phyloP scores from a whole-genome alignment of 2,797 vertebrate species.

The Simalia tracyae region DNA sequence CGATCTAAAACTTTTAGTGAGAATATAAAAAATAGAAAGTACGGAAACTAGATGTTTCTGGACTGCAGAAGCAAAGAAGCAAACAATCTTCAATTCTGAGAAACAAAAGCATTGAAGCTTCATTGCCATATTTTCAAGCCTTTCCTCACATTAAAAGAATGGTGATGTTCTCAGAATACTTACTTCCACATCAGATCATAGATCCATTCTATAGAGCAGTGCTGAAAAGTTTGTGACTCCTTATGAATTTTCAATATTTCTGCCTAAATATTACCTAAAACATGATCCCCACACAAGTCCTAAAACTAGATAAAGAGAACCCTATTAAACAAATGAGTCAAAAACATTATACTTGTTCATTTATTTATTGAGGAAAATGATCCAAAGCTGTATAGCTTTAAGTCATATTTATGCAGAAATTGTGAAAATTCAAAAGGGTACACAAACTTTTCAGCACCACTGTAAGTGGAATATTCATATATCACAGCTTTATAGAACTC shows the following conservation, averaged over 20 bases:
- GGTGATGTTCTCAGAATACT: not conserved
- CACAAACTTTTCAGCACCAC: not conserved
- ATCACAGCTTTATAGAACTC: not conserved
- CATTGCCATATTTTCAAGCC: not conserved
- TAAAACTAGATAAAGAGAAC: not conserved
- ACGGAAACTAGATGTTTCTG: not conserved
- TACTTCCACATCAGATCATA: not conserved
- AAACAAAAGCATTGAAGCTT: not conserved
- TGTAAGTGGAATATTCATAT: not conserved
- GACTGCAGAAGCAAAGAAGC: not conserved
- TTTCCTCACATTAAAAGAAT: constrained; percentile 6
- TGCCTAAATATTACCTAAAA: not conserved
- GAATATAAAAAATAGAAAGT: not conserved
- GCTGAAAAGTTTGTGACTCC: not conserved
- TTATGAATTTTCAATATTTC: not conserved
- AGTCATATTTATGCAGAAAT: not conserved
- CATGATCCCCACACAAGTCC: not conserved
- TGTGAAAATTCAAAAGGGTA: not conserved
- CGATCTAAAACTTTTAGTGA: not conserved
- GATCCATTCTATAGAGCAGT: not conserved
- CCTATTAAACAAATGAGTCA: not conserved
- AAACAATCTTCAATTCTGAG: not conserved
- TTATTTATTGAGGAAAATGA: not conserved
- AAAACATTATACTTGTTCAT: not conserved
- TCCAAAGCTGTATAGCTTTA: not conserved